Evolutionary conservation across 2,888 invertebrate species (phyloP), one percentile per base, ranked within the genome.

Genomic region (Lordiphosa andalusiaca): DNA sequence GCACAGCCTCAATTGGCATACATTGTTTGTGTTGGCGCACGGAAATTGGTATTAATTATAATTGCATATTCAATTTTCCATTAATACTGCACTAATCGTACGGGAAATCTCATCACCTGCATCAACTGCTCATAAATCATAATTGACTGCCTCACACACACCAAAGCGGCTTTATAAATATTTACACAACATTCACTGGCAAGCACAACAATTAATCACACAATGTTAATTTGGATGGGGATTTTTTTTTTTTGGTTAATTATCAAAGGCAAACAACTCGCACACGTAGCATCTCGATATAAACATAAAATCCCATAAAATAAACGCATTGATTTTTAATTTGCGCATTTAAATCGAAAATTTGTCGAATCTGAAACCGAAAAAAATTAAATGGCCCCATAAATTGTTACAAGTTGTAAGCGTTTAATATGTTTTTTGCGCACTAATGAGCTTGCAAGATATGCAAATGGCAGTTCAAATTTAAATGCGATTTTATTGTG

Each of bases 91-190:
- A 56, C 50, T 41, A 30, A 9, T 30, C 30, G 30, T 48, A 30
- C 21, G 37, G 40, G 37, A 61, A 59, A 48, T 57, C 41, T 37
- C 41, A 41, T 42, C 41, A 67, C 55, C 69, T 71, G 71, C 13
- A 19, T 33, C 30, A 63, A 4, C 19, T 25, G 13, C 35, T 44
- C 73, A 71, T 76, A 73, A 77, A 76, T 71, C 80, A 76, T 69
- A 71, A 80, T 76, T 66, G 71, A 47, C 50, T 46, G 48, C 41
- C 40, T 51, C 13, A 25, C 36, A 16, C 39, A 30, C 21, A 30
- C n/a, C n/a, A n/a, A 16, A 16, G 52, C 7, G 44, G 58, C 52
- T 50, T 37, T 37, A 55, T 73, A 73, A 64, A 80, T 73, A 67
- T 80, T 69, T 67, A 54, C 52, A 46, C 60, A 46, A 21, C 58